Base-by-base conservation (phyloP, 1,140 invertebrate species). In the Diorhabda elongata region DNA sequence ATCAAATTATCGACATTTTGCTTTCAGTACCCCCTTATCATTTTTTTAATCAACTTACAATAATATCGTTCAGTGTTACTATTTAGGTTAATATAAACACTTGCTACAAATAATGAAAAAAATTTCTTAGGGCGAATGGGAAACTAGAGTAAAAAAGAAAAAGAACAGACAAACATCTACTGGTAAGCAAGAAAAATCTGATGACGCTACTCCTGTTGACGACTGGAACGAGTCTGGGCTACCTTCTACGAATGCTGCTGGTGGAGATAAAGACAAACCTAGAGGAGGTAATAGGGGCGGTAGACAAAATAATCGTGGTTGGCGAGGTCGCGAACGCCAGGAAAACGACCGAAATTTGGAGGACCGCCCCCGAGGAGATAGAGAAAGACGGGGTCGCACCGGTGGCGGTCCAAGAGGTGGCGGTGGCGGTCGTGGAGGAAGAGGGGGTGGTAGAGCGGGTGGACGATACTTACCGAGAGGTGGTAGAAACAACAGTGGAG, bases 71-170 rank as follows among this genome's bases (percentile, higher is more conserved):
- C 26, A 26, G 26, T 26, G 26, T 26, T 26, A 26, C 26, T 26
- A 26, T 26, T 26, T 26, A 26, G 26, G 26, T 26, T 26, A 26
- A 26, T 26, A 26, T 26, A 26, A 26, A 26, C 26, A 26, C 26
- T 26, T 26, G 26, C 11, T 11, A 11, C 26, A 26, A 26, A 26
- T 26, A 26, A 26, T 26, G 26, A 26, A 26, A 26, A 26, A 26
- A 26, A 1, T 26, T 26, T 26, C 74, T 43, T 80, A 91, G 89
- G 88, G 86, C 76, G 89, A 90, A 81, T 93, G 91, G 91, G 87
- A 89, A 76, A 91, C 88, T 64, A 88, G 87, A 68, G 88, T 92
- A 42, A 95, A 94, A 82, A 95, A 95, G 84, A 94, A 93, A 84
- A 96, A 94, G 84, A 90, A 88, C 78, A 85, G 88, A 72, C 86